These are phyloP conservation scores for Aphelocoma californica DNA, from an alignment of 2,797 vertebrate genomes.

Conservation along the genomic window DNA sequence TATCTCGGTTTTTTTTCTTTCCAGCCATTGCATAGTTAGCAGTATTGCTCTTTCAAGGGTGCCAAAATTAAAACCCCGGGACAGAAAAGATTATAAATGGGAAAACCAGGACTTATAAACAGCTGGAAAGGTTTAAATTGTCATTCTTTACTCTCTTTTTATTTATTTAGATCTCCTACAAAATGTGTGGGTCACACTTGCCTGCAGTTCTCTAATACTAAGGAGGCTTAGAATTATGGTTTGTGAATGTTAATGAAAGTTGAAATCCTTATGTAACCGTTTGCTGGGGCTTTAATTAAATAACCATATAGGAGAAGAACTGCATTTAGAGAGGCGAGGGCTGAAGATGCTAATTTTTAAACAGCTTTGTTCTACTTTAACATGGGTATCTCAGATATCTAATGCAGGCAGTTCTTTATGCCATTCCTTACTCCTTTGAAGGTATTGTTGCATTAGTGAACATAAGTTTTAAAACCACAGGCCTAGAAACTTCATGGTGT, in stretches of 20 bases:
- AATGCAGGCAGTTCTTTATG: not conserved
- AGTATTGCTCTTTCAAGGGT: not conserved
- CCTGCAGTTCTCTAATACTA: not conserved
- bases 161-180: not conserved
- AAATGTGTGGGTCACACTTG: not conserved
- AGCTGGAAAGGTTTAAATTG: not conserved
- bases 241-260: slow-evolving; percentile 44
- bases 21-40: not conserved
- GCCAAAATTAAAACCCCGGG: not conserved
- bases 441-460: not conserved
- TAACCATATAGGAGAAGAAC: not conserved
- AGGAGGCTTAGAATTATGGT: not conserved
- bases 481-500: not conserved
- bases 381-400: not conserved
- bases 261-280: slow-evolving; percentile 25
- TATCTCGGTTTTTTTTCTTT: not conserved
- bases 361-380: not conserved
- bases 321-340: not conserved
- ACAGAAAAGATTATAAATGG: not conserved
- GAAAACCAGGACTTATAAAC: not conserved
- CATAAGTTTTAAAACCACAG: not conserved
- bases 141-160: not conserved
- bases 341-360: not conserved
- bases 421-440: not conserved
- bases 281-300: slow-evolving; percentile 1